Conservation (phyloP, 2,797 vertebrate species). For the Valencia hispanica region DNA sequence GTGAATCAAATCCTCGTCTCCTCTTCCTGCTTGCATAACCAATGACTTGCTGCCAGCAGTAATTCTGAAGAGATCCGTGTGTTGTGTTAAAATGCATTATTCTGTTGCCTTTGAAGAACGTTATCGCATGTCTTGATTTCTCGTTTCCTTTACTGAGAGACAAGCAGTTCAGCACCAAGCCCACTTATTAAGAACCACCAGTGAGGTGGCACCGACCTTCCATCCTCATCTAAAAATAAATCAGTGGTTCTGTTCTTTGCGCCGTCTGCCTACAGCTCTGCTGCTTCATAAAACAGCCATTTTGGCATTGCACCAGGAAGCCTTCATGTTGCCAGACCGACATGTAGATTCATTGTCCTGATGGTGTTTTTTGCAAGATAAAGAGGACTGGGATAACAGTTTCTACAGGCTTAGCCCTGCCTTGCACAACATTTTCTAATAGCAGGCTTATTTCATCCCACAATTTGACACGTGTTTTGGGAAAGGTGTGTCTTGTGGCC, state of each 20-base stretch:
- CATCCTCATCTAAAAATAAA: conserved; percentile 49
- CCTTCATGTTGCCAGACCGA: conserved; percentile 45
- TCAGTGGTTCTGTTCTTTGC: conserved; percentile 31
- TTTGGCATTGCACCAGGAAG: conserved; percentile 53
- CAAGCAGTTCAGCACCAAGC: conserved; percentile 4
- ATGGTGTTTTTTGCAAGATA: conserved; percentile 49
- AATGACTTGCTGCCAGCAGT: conserved; percentile 45
- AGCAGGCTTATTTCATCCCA: conserved; percentile 10
- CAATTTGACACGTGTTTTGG: neutral
- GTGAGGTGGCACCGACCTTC: conserved; percentile 24
- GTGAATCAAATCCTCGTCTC: conserved; percentile 64
- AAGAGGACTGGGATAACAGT: conserved; percentile 15
- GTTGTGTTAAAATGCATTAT: conserved; percentile 52
- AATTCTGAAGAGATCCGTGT: conserved; percentile 49
- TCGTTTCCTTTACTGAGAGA: neutral
- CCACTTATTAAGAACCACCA: conserved; percentile 19
- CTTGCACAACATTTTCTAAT: conserved; percentile 9
- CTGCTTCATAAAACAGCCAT: conserved; percentile 54
- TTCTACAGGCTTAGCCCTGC: neutral
- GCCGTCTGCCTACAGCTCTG: conserved; percentile 32
- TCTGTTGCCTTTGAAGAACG: conserved; percentile 34
- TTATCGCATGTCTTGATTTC: conserved; percentile 15
- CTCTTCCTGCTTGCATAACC: conserved; percentile 66
- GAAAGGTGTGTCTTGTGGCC: neutral
- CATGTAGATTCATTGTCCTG: conserved; percentile 40